Percentiles rank a stretch among this genome's conserved stretches.
Evolutionary conservation across 1,140 invertebrate species (phyloP).

Genomic region (Drosophila varians): DNA sequence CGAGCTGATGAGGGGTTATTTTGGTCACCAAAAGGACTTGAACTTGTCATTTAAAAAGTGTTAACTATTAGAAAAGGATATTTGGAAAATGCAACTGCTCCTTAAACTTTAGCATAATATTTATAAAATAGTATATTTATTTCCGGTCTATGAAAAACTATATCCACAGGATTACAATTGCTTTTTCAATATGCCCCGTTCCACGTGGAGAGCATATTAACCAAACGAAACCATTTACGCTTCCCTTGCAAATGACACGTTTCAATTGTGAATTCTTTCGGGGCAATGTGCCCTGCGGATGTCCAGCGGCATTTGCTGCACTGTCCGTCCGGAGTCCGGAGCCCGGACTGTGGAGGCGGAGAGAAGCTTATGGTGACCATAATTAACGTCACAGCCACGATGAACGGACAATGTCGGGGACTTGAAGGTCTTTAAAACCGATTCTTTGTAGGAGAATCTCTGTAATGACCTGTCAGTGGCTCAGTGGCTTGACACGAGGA

Average conservation of each 20-base stretch:
- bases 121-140: too few relatives aligned
- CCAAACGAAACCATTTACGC: slow-evolving; percentile 49
- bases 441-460: slow-evolving; percentile 9
- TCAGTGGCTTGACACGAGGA: slow-evolving; percentile 36
- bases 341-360: not conserved
- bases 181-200: slow-evolving; percentile 13
- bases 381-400: slow-evolving; percentile 67
- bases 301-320: slow-evolving; percentile 27
- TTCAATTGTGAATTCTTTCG: slow-evolving; percentile 52
- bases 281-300: slow-evolving; percentile 44
- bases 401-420: slow-evolving; percentile 9
- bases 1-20: too few relatives aligned
- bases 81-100: too few relatives aligned
- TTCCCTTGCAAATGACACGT: slow-evolving; percentile 67
- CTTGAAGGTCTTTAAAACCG: slow-evolving; percentile 16
- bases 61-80: too few relatives aligned
- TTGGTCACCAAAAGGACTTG: too few relatives aligned
- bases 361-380: slow-evolving; percentile 41
- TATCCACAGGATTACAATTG: not conserved
- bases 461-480: slow-evolving; percentile 38
- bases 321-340: not conserved
- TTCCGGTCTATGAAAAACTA: too few relatives aligned
- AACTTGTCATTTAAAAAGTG: too few relatives aligned
- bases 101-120: too few relatives aligned
- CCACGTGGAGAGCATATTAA: slow-evolving; percentile 31